Conservation (phyloP, 2,113 vertebrate genomes). For the Cavia aperea region DNA sequence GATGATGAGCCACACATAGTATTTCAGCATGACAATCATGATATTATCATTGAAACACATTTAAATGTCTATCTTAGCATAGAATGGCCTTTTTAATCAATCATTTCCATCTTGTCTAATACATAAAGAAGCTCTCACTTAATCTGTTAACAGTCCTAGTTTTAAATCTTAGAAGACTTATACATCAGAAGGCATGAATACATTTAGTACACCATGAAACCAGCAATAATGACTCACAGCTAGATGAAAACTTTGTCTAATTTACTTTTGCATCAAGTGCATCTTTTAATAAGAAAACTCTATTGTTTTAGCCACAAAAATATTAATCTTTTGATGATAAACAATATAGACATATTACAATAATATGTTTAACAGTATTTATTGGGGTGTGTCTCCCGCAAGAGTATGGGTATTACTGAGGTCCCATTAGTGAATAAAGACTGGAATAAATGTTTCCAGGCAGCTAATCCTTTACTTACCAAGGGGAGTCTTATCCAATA, state of each 20-base stretch:
- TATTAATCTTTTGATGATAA: not conserved
- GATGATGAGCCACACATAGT: not conserved
- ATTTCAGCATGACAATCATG: not conserved
- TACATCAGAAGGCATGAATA: not conserved
- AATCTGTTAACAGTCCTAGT: not conserved
- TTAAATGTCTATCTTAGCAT: not conserved
- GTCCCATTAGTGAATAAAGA: not conserved
- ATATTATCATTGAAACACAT: not conserved
- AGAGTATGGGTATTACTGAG: no score
- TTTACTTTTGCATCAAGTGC: not conserved
- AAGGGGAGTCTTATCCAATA: not conserved
- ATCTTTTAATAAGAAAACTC: not conserved
- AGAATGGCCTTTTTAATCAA: not conserved
- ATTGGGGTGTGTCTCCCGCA: no score
- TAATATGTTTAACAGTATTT: not conserved
- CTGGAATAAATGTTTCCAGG: not conserved
- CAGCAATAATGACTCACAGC: not conserved
- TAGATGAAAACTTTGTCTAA: not conserved
- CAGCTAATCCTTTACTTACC: not conserved
- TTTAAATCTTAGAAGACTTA: not conserved
- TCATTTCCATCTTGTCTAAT: not conserved
- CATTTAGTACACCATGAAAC: not conserved
- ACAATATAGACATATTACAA: not conserved
- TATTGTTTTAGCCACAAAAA: not conserved
- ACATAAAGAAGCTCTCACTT: not conserved